These are phyloP conservation scores for Sinocyclocheilus anshuiensis DNA, from an alignment of 2,113 vertebrate species.

Conservation along the genomic window DNA sequence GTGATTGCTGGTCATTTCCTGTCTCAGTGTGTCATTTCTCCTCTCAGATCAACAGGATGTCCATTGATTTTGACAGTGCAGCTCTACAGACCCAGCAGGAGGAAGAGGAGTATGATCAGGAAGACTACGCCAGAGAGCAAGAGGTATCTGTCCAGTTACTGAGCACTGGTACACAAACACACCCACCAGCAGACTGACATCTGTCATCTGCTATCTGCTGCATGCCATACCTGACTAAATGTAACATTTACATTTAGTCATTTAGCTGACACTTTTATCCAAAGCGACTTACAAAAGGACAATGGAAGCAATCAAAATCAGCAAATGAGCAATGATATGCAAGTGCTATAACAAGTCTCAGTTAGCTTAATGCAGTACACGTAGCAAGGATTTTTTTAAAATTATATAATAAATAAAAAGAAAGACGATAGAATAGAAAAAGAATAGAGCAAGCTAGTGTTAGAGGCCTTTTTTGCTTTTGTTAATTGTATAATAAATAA, in stretches of 20 bases:
- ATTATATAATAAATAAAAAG: too few relatives aligned
- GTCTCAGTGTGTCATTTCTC: not conserved
- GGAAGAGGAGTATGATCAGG: constrained; percentile 75
- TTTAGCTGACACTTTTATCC: too few relatives aligned
- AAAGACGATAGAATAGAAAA: too few relatives aligned
- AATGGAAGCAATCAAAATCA: too few relatives aligned
- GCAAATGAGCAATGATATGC: too few relatives aligned
- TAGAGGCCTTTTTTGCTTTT: too few relatives aligned
- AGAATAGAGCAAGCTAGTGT: too few relatives aligned
- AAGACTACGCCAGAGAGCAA: constrained; percentile 78
- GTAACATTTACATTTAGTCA: not conserved
- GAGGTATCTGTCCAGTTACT: constrained; percentile 66
- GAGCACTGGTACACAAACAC: not conserved
- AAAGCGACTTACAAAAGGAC: too few relatives aligned
- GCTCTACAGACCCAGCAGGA: constrained; percentile 79
- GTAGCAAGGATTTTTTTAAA: too few relatives aligned
- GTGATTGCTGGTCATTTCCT: not conserved
- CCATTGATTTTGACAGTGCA: constrained; percentile 79
- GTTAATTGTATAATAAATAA: too few relatives aligned
- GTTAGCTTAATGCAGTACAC: too few relatives aligned
- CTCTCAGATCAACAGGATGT: constrained; percentile 66
- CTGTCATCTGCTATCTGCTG: constrained; percentile 12
- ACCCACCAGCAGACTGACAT: not conserved
- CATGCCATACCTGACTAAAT: not conserved
- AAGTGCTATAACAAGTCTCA: too few relatives aligned